Base-by-base conservation (phyloP, 2,888 invertebrate genomes). In the Cryptops parisi region DNA sequence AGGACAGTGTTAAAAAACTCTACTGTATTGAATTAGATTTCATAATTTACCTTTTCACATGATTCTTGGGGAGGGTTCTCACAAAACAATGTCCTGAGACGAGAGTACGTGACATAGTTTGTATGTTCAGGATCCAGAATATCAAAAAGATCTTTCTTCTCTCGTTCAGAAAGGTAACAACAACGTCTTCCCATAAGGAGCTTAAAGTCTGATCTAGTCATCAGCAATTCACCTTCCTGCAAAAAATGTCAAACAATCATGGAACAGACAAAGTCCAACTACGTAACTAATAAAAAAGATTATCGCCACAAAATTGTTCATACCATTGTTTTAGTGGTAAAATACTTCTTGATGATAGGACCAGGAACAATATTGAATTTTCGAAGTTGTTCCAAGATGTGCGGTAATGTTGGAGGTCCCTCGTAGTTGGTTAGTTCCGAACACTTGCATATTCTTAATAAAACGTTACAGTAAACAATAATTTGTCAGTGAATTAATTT, bases 51-150 rank as follows among this genome's bases (percentile, higher is more conserved):
- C 5, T 45, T n/a, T 21, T 49, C 38, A 9, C 15, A 9, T 3
- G 40, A 12, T 39, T 21, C 19, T 6, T 9, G 9, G 15, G 49
- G 39, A 12, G 49, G 49, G 17, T 49, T 49, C 17, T 49, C 39
- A 23, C 49, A 49, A 19, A 39, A 49, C 21, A 49, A n/a, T 23
- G 21, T 40, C n/a, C 40, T n/a, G 23, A 49, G 23, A 21, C 49
- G 9, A 39, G 33, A 38, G 21, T 49, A 49, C 6, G 49, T 39
- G 9, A 49, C 40, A 17, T 21, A 17, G 25, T 49, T 49, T 4
- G 39, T 38, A 40, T 49, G 38, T 9, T 49, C 49, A 4, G 49
- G 40, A 49, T 49, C 49, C 6, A 49, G 22, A 4, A 49, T 12
- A 15, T 40, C 6, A 12, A 49, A 4, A 5, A 49, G 38, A 49